A percentile compares a stretch with the other conserved stretches of the same genome.
These are phyloP conservation scores for Andrena marginata DNA, from an alignment of 2,888 invertebrate genomes.

Conservation along the genomic window DNA sequence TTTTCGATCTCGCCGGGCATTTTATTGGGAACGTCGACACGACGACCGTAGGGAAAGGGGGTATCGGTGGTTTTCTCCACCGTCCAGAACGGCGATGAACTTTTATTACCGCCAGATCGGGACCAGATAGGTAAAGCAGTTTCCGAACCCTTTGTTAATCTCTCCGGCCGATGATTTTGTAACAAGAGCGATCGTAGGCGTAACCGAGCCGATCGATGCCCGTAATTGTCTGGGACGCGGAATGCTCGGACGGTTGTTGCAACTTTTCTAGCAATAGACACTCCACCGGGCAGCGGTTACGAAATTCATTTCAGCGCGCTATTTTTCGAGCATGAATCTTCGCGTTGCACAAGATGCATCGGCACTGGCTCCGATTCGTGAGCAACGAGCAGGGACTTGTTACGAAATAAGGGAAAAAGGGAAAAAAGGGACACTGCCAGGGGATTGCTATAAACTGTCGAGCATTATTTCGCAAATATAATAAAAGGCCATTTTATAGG, in stretches of 20 bases:
- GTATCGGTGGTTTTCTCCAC: conserved; percentile 36
- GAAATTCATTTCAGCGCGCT: conserved; percentile 54
- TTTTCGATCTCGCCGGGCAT: conserved; percentile 46
- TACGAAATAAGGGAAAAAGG: neutral
- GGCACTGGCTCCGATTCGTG: neutral
- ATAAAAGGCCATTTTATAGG: too few species aligned
- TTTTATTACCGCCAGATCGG: conserved; percentile 61
- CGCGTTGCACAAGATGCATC: conserved; percentile 15
- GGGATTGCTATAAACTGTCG: too few species aligned
- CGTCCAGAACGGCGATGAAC: conserved; percentile 32
- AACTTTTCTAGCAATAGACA: conserved; percentile 61
- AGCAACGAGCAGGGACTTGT: neutral
- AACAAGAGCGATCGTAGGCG: conserved; percentile 74
- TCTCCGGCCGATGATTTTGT: conserved; percentile 69
- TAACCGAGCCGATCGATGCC: conserved; percentile 68
- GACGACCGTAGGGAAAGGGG: conserved; percentile 22
- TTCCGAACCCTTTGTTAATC: conserved; percentile 71
- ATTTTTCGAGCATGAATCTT: conserved; percentile 33
- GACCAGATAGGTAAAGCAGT: conserved; percentile 68
- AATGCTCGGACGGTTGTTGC: conserved; percentile 67
- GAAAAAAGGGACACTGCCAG: too few species aligned
- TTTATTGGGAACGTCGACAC: conserved; percentile 36
- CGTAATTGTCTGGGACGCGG: conserved; percentile 72
- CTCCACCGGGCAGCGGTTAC: conserved; percentile 39
- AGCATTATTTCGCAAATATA: too few species aligned